phyloP scores from a whole-genome alignment of 2,888 invertebrate genomes.

The Pristionchus maxplancki region DNA sequence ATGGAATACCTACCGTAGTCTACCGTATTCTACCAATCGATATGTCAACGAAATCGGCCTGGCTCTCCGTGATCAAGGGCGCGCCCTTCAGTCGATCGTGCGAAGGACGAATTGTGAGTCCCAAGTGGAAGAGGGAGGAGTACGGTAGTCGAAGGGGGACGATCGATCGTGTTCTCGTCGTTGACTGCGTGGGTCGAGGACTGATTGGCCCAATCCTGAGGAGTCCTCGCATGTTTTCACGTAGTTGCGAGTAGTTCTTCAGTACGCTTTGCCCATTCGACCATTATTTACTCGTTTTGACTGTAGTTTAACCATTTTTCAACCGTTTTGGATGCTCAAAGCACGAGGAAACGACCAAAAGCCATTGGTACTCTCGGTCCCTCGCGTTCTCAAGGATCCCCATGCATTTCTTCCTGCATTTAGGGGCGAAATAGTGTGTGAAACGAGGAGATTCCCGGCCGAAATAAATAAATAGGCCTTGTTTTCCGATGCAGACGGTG shows the following conservation, averaged over 20 bases:
- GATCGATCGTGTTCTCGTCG: background rate
- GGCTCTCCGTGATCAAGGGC: background rate
- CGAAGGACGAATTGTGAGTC: constrained; percentile 14
- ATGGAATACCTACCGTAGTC: background rate
- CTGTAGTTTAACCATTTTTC: background rate
- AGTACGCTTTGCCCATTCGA: background rate
- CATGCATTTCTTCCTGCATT: background rate
- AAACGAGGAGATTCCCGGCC: background rate
- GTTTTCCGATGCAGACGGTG: background rate
- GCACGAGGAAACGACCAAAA: background rate
- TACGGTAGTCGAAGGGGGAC: too few relatives aligned
- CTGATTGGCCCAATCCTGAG: background rate
- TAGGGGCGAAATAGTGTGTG: background rate
- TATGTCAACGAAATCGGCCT: background rate
- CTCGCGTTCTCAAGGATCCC: background rate
- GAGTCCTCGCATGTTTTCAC: background rate
- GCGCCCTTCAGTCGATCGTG: background rate
- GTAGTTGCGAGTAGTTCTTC: background rate
- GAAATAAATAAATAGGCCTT: background rate
- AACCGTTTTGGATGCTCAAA: background rate
- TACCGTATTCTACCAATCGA: background rate
- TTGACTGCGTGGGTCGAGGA: background rate
- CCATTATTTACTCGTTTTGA: background rate
- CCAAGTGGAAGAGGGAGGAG: background rate
- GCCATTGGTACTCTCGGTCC: background rate